Conservation (phyloP, 2,888 invertebrate genomes). For the Dryomyza anilis region DNA sequence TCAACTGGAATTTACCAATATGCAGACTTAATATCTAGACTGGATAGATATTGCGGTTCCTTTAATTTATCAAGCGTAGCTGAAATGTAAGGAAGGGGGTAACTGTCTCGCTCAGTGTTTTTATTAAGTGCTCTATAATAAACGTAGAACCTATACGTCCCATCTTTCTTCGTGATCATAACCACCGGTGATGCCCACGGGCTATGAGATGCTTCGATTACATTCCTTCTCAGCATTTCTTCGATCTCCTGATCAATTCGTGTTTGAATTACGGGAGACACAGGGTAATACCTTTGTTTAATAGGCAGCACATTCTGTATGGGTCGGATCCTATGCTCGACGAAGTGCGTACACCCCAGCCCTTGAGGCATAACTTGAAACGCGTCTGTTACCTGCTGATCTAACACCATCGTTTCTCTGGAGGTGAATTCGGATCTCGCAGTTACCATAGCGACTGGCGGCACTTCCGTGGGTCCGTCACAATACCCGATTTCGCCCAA, state of each 20-base stretch:
- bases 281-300: background rate
- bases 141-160: too few species aligned
- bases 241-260: background rate
- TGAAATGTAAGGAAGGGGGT: constrained; percentile 6
- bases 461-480: background rate
- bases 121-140: too few species aligned
- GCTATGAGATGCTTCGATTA: background rate
- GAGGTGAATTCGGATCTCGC: background rate
- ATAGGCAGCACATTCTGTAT: background rate
- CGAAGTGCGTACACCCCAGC: background rate
- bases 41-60: constrained; percentile 13
- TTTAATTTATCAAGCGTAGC: constrained; percentile 16
- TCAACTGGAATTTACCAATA: constrained; percentile 20
- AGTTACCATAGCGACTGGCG: background rate
- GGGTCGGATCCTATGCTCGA: background rate
- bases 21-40: constrained; percentile 13
- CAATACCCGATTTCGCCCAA: background rate
- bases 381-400: background rate
- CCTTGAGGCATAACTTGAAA: background rate
- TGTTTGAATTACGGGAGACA: background rate
- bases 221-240: background rate
- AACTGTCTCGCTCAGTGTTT: constrained; percentile 15
- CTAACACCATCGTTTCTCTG: background rate
- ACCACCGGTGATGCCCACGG: background rate
- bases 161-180: background rate